These are phyloP conservation scores for Abramis brama DNA, from an alignment of 2,113 vertebrate species.

Conservation along the genomic window DNA sequence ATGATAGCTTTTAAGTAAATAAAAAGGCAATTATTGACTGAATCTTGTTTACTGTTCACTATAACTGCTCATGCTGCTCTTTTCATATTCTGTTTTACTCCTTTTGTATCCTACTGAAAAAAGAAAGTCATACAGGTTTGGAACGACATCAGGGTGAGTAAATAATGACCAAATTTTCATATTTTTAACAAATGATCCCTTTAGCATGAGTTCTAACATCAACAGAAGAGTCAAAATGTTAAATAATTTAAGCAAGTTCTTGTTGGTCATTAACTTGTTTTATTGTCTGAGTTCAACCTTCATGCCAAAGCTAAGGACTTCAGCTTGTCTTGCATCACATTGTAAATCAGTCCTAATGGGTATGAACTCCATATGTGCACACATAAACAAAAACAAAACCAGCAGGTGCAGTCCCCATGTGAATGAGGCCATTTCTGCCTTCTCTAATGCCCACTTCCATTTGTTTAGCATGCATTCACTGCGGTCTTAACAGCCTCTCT, in stretches of 20 bases:
- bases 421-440: constrained; percentile 32
- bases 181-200: not conserved
- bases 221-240: not conserved
- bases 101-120: not conserved
- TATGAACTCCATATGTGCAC: constrained; percentile 11
- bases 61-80: not conserved
- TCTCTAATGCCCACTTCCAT: constrained; percentile 28
- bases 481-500: constrained; percentile 38
- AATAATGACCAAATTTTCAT: not conserved
- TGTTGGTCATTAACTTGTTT: constrained; percentile 9
- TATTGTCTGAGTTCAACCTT: constrained; percentile 26
- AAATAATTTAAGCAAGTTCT: not conserved
- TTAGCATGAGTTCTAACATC: not conserved
- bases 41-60: not conserved
- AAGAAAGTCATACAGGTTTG: not conserved
- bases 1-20: not conserved
- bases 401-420: constrained; percentile 43
- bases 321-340: constrained; percentile 21
- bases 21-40: not conserved
- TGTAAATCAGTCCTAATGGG: constrained; percentile 34
- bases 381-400: constrained; percentile 27
- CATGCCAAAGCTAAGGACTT: constrained; percentile 22
- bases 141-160: not conserved
- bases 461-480: constrained; percentile 33
- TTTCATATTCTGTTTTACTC: not conserved